Percentiles rank a stretch among this genome's conserved stretches.
phyloP scores from a whole-genome alignment of 2,888 invertebrate species.

The Drosophila phalerata region DNA sequence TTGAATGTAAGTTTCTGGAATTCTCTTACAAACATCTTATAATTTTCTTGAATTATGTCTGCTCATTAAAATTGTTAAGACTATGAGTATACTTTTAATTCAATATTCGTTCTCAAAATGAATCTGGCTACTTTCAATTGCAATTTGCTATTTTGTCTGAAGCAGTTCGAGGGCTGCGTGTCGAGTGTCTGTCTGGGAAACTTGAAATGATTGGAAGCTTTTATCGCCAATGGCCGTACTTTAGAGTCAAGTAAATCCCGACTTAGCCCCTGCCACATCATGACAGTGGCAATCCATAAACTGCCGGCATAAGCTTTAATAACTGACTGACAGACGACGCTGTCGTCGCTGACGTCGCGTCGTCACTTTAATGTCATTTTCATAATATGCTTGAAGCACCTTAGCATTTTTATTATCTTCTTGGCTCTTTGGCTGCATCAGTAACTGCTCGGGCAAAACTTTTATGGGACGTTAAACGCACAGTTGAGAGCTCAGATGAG shows the following conservation, averaged over 20 bases:
- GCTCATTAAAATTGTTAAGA: neutral
- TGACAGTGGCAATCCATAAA: conserved; percentile 43
- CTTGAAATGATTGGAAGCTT: conserved; percentile 26
- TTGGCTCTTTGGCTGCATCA: conserved; percentile 27
- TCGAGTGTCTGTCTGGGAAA: conserved; percentile 16
- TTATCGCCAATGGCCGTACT: conserved; percentile 27
- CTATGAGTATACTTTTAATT: neutral
- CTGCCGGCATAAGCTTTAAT: conserved; percentile 65
- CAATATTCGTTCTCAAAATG: neutral
- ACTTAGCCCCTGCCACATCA: conserved; percentile 25
- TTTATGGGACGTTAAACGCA: conserved; percentile 64
- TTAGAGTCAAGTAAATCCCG: conserved; percentile 29
- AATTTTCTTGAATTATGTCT: neutral
- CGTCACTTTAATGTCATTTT: conserved; percentile 74
- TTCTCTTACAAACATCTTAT: no score
- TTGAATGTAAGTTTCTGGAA: no score
- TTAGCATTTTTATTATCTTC: conserved; percentile 69
- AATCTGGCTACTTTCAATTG: conserved; percentile 20
- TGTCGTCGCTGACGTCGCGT: conserved; percentile 15
- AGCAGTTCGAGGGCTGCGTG: conserved; percentile 16
- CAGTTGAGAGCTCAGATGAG: conserved; percentile 33
- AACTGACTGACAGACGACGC: conserved; percentile 48
- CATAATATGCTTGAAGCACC: conserved; percentile 74
- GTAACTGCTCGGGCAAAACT: conserved; percentile 41
- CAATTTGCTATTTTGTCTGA: conserved; percentile 18